phyloP scores from a whole-genome alignment of 1,140 invertebrate species.

The Sitobion miscanthi region DNA sequence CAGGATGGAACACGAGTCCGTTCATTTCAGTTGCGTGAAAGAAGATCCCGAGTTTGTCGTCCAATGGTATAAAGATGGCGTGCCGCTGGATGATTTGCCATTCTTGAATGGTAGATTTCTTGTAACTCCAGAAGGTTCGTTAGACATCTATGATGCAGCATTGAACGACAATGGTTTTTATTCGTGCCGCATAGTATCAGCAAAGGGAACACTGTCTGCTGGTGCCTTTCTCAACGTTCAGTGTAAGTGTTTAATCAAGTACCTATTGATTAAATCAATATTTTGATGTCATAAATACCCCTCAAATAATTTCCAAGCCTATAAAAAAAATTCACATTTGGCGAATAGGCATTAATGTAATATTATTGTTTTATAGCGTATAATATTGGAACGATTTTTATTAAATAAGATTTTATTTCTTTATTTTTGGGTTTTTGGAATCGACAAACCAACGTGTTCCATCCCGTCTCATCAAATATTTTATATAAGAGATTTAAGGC shows the following conservation, averaged over 20 bases:
- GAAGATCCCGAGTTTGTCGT: slow-evolving; percentile 72
- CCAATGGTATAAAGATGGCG: slow-evolving; percentile 75
- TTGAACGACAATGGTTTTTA: slow-evolving; percentile 89
- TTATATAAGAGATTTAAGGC: no score
- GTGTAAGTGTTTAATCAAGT: slow-evolving; percentile 73
- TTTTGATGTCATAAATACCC: background rate
- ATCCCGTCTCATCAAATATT: no score
- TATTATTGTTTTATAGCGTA: no score
- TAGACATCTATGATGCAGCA: slow-evolving; percentile 76
- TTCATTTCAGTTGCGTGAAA: slow-evolving; percentile 80
- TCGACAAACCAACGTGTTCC: no score
- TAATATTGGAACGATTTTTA: no score
- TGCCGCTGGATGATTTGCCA: slow-evolving; percentile 68
- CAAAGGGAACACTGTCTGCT: slow-evolving; percentile 81
- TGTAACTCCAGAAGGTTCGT: slow-evolving; percentile 73
- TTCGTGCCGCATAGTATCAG: slow-evolving; percentile 83
- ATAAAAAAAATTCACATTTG: background rate
- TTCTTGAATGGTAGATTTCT: slow-evolving; percentile 71
- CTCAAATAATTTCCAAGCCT: background rate
- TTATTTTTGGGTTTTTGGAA: no score
- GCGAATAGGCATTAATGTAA: background rate
- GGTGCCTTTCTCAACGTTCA: slow-evolving; percentile 92
- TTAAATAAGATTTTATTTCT: no score
- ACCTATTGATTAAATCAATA: background rate
- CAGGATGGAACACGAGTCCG: slow-evolving; percentile 81